Percentiles rank a stretch among this genome's conserved stretches.
Evolutionary conservation across 2,113 vertebrate genomes (phyloP).

Genomic region (Lamprotornis superbus): DNA sequence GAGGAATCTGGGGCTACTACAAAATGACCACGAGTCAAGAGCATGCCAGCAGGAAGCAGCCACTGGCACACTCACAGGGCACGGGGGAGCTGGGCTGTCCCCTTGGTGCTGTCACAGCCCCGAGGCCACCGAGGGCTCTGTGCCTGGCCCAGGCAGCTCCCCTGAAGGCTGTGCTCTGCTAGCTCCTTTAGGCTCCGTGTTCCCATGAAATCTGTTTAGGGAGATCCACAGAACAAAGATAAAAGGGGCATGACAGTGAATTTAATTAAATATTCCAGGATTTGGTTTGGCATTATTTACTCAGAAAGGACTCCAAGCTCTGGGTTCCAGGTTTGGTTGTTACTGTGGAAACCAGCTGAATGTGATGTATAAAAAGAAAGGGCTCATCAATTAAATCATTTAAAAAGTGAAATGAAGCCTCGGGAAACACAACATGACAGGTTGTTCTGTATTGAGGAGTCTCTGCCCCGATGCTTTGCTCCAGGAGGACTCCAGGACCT

Average conservation of each 20-base stretch:
- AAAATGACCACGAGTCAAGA: rapidly evolving
- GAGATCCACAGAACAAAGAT: background rate
- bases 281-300: constrained; percentile 52
- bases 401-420: constrained; percentile 41
- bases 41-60: rapidly evolving
- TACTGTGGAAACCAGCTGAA: constrained; percentile 70
- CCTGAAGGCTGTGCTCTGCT: background rate
- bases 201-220: background rate
- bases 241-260: background rate
- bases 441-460: background rate
- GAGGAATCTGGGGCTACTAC: rapidly evolving
- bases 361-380: constrained; percentile 38
- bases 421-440: constrained; percentile 8
- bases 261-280: constrained; percentile 14
- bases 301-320: constrained; percentile 32
- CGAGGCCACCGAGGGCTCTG: rapidly evolving
- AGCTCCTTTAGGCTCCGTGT: background rate
- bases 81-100: background rate
- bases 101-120: rapidly evolving
- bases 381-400: constrained; percentile 64
- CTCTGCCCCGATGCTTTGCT: background rate
- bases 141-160: background rate
- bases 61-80: rapidly evolving
- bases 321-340: constrained; percentile 50
- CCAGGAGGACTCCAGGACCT: background rate